phyloP scores from a whole-genome alignment of 1,140 invertebrate genomes.

The Drosophila pruinosa region DNA sequence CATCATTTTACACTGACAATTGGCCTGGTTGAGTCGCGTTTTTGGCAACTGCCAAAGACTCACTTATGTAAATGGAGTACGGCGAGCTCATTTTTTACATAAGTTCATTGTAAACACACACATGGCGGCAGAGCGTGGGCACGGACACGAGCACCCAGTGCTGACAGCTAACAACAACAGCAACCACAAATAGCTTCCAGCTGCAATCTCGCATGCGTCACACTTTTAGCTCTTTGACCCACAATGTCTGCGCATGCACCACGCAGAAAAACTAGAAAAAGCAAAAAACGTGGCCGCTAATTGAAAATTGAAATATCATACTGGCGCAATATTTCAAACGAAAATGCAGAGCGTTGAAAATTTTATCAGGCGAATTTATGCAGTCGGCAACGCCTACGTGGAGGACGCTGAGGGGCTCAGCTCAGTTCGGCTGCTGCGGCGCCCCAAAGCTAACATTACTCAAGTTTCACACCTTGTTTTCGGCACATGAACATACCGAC shows the following conservation, averaged over 20 bases:
- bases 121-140: conserved; percentile 8
- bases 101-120: conserved; percentile 1
- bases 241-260: conserved; percentile 50
- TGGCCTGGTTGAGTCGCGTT: neutral
- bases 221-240: conserved; percentile 67
- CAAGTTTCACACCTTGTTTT: conserved; percentile 69
- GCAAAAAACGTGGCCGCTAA: conserved; percentile 48
- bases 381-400: conserved; percentile 52
- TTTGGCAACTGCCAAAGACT: conserved; percentile 8
- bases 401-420: conserved; percentile 1
- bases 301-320: conserved; percentile 80
- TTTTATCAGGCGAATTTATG: conserved; percentile 70
- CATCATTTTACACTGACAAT: conserved; percentile 9
- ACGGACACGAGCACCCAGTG: conserved; percentile 18
- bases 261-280: conserved; percentile 29
- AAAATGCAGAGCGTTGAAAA: conserved; percentile 57
- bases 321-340: conserved; percentile 58
- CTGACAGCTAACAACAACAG: conserved; percentile 8
- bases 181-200: conserved; percentile 25
- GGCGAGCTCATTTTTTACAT: conserved; percentile 3
- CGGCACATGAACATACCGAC: too few relatives aligned
- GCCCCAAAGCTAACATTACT: conserved; percentile 14
- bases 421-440: neutral
- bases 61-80: conserved; percentile 4
- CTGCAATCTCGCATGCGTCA: conserved; percentile 61